These are phyloP conservation scores for Urocynchramus pylzowi DNA, from an alignment of 2,113 vertebrate species.

Conservation along the genomic window DNA sequence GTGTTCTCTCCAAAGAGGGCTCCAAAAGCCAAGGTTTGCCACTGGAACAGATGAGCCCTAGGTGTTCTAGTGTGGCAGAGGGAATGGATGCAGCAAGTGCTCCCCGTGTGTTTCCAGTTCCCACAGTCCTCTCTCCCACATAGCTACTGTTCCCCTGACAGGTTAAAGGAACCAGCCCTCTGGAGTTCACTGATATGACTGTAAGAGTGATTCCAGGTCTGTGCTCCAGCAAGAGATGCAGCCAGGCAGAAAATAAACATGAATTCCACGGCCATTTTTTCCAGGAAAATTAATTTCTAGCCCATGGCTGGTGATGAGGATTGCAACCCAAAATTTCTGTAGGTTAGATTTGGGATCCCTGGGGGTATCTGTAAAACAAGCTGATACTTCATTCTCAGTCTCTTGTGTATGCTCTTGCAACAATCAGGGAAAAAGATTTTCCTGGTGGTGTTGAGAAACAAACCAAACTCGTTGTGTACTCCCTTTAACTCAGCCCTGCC, in stretches of 20 bases:
- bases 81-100: not conserved
- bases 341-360: not conserved
- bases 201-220: not conserved
- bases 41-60: not conserved
- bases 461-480: not conserved
- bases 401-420: not conserved
- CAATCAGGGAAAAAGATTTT: not conserved
- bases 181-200: not conserved
- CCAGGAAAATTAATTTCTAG: not conserved
- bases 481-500: not conserved
- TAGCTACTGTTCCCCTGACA: not conserved
- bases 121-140: not conserved
- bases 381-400: not conserved
- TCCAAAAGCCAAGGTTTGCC: not conserved
- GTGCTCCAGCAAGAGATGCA: not conserved
- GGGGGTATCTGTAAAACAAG: not conserved
- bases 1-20: not conserved
- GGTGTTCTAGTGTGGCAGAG: not conserved
- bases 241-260: not conserved
- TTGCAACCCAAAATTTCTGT: not conserved
- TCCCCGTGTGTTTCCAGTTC: not conserved
- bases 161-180: not conserved
- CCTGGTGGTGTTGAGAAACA: not conserved
- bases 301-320: not conserved
- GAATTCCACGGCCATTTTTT: not conserved